A percentile compares a stretch with the other conserved stretches of the same genome.
phyloP scores from a whole-genome alignment of 2,888 invertebrate genomes.

The Trachelus tabidus region DNA sequence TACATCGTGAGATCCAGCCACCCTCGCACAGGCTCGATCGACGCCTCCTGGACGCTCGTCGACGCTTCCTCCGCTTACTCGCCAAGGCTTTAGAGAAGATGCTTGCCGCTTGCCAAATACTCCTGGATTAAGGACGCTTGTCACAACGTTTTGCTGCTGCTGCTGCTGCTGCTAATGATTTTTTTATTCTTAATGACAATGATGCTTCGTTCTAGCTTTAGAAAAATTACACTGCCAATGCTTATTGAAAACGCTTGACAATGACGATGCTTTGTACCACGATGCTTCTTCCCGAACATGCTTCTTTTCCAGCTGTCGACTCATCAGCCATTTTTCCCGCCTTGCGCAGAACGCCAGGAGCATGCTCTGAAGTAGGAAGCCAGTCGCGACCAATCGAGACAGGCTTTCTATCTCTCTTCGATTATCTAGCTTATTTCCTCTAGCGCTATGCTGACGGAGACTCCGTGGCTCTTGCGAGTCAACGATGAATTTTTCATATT shows the following conservation, averaged over 20 bases:
- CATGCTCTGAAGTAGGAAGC: not conserved
- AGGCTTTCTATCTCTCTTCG: not conserved
- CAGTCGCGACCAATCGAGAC: not conserved
- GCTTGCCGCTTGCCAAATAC: not conserved
- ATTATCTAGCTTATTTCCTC: not conserved
- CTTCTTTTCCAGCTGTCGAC: not conserved
- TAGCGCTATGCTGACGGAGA: not conserved
- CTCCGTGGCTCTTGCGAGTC: not conserved
- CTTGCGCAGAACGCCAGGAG: not conserved
- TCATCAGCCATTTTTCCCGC: not conserved
- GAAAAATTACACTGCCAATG: not conserved
- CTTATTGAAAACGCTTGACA: not conserved
- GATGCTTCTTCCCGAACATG: not conserved
- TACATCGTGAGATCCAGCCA: not conserved
- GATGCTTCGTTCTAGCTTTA: not conserved
- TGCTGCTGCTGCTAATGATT: conserved; percentile 12
- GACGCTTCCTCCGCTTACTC: conserved; percentile 9
- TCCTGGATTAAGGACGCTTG: not conserved
- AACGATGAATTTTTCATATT: not conserved
- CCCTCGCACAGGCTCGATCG: not conserved
- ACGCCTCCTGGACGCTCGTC: not conserved
- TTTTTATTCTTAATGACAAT: not conserved
- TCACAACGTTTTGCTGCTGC: not conserved
- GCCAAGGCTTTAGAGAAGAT: not conserved
- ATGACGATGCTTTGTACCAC: not conserved